phyloP scores from a whole-genome alignment of 1,140 invertebrate species.

The Pogonus chalceus region DNA sequence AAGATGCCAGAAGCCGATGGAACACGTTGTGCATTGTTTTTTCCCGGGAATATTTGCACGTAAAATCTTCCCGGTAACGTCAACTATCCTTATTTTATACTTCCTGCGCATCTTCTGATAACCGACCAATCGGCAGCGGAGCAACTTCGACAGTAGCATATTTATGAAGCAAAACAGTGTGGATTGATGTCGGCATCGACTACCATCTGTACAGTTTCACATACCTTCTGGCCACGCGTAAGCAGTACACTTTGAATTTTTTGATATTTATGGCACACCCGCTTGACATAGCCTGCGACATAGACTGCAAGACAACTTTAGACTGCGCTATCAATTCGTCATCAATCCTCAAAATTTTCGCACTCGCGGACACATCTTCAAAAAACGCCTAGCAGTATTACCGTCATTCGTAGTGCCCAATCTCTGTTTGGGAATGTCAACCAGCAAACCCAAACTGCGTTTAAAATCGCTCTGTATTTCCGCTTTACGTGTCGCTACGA shows the following conservation, averaged over 20 bases:
- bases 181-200: slow-evolving; percentile 20
- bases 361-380: background rate
- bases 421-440: slow-evolving; percentile 20
- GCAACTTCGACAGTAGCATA: slow-evolving; percentile 19
- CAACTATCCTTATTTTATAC: slow-evolving; percentile 27
- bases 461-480: slow-evolving; percentile 14
- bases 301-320: no score
- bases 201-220: no score
- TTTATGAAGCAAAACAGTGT: slow-evolving; percentile 27
- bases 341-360: no score
- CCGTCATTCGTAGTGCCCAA: slow-evolving; percentile 33
- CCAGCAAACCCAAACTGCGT: slow-evolving; percentile 22
- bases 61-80: slow-evolving; percentile 19
- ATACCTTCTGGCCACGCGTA: slow-evolving; percentile 8
- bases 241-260: slow-evolving; percentile 10
- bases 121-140: slow-evolving; percentile 27
- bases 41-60: slow-evolving; percentile 23
- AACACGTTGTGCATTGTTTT: slow-evolving; percentile 27
- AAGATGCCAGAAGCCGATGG: no score
- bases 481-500: no score
- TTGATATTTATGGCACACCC: slow-evolving; percentile 3
- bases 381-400: slow-evolving; percentile 28
- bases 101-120: slow-evolving; percentile 31
- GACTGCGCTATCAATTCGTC: no score
- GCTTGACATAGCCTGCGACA: no score